These are phyloP conservation scores for Pilophorus perplexus DNA, from an alignment of 2,888 invertebrate species.

Conservation along the genomic window DNA sequence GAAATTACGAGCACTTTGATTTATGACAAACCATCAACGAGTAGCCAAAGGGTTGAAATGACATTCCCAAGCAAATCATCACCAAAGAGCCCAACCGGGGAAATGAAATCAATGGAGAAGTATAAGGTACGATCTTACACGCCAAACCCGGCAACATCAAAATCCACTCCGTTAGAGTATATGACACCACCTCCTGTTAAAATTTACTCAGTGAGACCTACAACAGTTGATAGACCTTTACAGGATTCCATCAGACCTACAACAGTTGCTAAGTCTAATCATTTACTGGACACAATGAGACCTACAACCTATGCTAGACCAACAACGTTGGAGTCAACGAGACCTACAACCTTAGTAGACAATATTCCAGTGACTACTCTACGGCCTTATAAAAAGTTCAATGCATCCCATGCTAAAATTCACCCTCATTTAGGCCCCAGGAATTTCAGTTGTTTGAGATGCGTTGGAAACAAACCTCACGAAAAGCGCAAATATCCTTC, in stretches of 20 bases:
- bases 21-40: not conserved
- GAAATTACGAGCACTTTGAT: not conserved
- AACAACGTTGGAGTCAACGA: not conserved
- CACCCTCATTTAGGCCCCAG: not conserved
- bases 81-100: not conserved
- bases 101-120: too few species aligned
- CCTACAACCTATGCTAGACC: too few species aligned
- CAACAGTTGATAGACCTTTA: too few species aligned
- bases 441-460: not conserved
- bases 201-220: too few species aligned
- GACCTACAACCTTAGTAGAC: not conserved
- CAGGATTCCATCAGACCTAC: too few species aligned
- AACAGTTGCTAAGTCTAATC: too few species aligned
- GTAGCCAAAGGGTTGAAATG: slow-evolving; percentile 6
- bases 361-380: not conserved
- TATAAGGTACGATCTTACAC: too few species aligned
- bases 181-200: too few species aligned
- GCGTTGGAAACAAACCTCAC: not conserved
- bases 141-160: too few species aligned
- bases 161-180: too few species aligned
- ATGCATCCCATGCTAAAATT: not conserved
- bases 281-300: too few species aligned
- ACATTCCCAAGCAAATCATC: not conserved
- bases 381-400: not conserved
- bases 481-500: not conserved